Conservation (phyloP, 2,113 vertebrate species). For the Bubo scandiacus region DNA sequence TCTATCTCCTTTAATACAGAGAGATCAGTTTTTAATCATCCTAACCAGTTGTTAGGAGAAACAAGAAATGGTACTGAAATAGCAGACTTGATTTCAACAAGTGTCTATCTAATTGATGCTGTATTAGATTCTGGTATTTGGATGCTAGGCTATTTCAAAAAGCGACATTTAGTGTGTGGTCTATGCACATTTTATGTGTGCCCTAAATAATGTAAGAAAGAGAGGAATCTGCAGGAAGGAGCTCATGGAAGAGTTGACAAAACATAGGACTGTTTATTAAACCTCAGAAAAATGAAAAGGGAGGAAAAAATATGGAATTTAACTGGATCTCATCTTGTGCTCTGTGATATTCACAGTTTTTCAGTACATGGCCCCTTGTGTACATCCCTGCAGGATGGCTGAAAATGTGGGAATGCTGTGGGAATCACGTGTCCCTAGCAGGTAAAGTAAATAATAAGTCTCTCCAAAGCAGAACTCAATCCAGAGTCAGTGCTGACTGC, state of each 20-base stretch:
- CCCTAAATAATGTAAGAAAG: not conserved
- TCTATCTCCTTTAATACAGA: not conserved
- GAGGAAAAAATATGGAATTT: not conserved
- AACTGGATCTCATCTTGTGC: not conserved
- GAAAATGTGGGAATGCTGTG: not conserved
- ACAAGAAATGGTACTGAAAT: not conserved
- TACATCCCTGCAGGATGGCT: not conserved
- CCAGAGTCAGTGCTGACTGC: not conserved
- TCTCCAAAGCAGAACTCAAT: not conserved
- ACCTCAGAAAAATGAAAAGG: not conserved
- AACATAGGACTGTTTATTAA: not conserved
- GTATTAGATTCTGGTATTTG: not conserved
- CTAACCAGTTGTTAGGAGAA: not conserved
- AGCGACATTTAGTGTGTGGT: not conserved
- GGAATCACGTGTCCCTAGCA: not conserved
- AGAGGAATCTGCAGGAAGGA: not conserved
- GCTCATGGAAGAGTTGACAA: not conserved
- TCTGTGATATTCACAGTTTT: not conserved
- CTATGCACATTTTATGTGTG: not conserved
- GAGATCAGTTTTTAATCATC: not conserved
- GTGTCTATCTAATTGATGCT: not conserved
- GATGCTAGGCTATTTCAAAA: not conserved
- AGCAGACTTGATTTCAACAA: not conserved
- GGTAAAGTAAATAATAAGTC: not conserved
- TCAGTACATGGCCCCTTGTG: not conserved